Evolutionary conservation across 2,888 invertebrate genomes (phyloP).

Genomic region (Epirrhoe tristata): DNA sequence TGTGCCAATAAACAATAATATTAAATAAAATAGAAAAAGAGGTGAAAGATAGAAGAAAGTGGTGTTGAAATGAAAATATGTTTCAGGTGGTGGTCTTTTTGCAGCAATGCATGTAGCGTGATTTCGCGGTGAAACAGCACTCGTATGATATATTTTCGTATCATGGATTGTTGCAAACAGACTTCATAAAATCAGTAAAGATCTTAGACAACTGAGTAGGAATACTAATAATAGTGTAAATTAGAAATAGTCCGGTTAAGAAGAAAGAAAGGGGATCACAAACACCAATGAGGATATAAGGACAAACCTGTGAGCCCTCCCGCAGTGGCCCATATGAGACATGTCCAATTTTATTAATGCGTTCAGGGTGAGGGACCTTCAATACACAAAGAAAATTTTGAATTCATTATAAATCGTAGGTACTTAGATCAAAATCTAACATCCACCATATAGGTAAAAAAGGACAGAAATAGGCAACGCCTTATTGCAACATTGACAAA

Average conservation of each 20-base stretch:
- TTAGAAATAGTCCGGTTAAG: slow-evolving; percentile 60
- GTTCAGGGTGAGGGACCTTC: slow-evolving; percentile 88
- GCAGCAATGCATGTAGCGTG: slow-evolving; percentile 62
- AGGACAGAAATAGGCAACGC: slow-evolving; percentile 65
- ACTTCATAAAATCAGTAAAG: slow-evolving; percentile 54
- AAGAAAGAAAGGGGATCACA: slow-evolving; percentile 78
- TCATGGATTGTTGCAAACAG: slow-evolving; percentile 66
- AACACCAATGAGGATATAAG: slow-evolving; percentile 82
- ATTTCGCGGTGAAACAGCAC: slow-evolving; percentile 21
- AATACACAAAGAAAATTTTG: slow-evolving; percentile 86
- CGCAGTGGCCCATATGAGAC: slow-evolving; percentile 88
- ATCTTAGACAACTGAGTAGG: slow-evolving; percentile 57
- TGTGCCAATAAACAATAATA: slow-evolving; percentile 83
- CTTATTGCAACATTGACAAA: slow-evolving; percentile 56
- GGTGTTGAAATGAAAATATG: slow-evolving; percentile 65
- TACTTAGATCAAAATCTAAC: slow-evolving; percentile 63
- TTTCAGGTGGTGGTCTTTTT: slow-evolving; percentile 61
- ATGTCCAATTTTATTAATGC: slow-evolving; percentile 87
- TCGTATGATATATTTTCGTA: slow-evolving; percentile 29
- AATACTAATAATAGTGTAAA: slow-evolving; percentile 52
- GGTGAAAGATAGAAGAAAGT: slow-evolving; percentile 52
- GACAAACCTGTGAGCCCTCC: slow-evolving; percentile 88
- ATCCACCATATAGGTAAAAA: slow-evolving; percentile 67
- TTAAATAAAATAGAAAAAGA: slow-evolving; percentile 53
- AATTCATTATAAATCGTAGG: slow-evolving; percentile 63